A percentile compares a stretch with the other conserved stretches of the same genome.
phyloP scores from a whole-genome alignment of 1,140 invertebrate genomes.

The Spodoptera frugiperda region DNA sequence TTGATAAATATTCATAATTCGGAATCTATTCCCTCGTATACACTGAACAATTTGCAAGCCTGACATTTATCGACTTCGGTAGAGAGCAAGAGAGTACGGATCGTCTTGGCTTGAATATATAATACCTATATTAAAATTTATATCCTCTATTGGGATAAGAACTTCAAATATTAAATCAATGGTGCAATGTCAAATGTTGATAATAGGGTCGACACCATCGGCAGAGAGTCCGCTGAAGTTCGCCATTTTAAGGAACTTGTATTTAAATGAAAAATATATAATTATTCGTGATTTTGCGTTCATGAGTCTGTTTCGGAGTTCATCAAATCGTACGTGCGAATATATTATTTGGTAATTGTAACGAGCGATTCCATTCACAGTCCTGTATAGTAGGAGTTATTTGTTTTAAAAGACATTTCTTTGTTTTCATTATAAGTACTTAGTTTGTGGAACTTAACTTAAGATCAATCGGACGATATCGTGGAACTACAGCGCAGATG shows the following conservation, averaged over 20 bases:
- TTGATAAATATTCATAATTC: neutral
- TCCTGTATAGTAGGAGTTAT: slow-evolving; percentile 37
- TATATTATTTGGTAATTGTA: slow-evolving; percentile 20
- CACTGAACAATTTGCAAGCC: neutral
- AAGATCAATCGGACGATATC: neutral
- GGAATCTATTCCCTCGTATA: neutral
- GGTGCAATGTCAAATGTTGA: slow-evolving; percentile 38
- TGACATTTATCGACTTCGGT: slow-evolving; percentile 21
- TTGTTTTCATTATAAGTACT: slow-evolving; percentile 11
- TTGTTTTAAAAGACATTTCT: slow-evolving; percentile 22
- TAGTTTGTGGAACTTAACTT: neutral
- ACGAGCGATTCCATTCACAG: slow-evolving; percentile 22
- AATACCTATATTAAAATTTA: slow-evolving; percentile 26
- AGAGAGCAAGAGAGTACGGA: neutral
- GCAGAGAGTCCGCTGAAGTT: slow-evolving; percentile 16
- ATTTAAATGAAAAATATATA: neutral
- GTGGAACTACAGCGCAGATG: neutral
- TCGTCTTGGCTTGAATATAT: slow-evolving; percentile 24
- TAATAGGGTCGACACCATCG: slow-evolving; percentile 1
- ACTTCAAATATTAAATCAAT: slow-evolving; percentile 34
- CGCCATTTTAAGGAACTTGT: slow-evolving; percentile 26
- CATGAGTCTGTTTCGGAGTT: slow-evolving; percentile 59
- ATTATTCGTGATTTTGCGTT: slow-evolving; percentile 5
- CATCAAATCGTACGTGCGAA: slow-evolving; percentile 52
- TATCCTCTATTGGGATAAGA: slow-evolving; percentile 38